Percentiles rank a stretch among this genome's conserved stretches.
phyloP scores from a whole-genome alignment of 2,797 vertebrate species.

The Hypotaenidia okinawae region DNA sequence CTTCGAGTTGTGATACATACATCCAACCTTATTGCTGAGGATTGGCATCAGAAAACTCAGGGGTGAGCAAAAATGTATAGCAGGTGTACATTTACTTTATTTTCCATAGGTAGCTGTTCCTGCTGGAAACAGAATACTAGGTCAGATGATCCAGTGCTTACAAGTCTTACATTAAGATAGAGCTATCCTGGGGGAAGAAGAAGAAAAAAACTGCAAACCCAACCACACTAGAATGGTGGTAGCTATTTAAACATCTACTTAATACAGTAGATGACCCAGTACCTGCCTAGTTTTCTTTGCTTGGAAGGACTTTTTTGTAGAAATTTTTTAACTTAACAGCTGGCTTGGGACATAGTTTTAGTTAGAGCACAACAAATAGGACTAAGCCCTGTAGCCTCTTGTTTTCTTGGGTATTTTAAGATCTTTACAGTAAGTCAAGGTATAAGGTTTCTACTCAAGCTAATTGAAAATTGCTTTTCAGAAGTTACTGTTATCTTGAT shows the following conservation, averaged over 20 bases:
- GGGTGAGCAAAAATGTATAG: constrained; percentile 79
- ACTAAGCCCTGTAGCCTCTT: not conserved
- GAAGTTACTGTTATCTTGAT: not conserved
- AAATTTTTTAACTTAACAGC: not conserved
- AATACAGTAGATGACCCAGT: not conserved
- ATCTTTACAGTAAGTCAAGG: no score
- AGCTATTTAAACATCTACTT: not conserved
- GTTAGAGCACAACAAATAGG: not conserved
- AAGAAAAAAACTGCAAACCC: not conserved
- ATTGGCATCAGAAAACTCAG: constrained; percentile 99
- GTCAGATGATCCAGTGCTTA: not conserved
- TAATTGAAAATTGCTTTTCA: not conserved
- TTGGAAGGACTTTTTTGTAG: not conserved
- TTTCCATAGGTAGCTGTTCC: not conserved
- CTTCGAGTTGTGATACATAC: constrained; percentile 94
- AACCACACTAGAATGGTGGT: not conserved
- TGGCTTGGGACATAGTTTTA: not conserved
- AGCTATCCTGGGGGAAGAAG: not conserved
- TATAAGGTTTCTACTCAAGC: not conserved
- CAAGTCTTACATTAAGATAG: not conserved
- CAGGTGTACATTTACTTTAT: not conserved
- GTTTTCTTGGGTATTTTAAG: not conserved
- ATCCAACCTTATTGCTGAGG: constrained; percentile 93
- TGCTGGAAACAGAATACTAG: not conserved
- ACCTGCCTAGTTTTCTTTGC: not conserved